Evolutionary conservation across 2,797 vertebrate species (phyloP).

Genomic region (Notamacropus eugenii): DNA sequence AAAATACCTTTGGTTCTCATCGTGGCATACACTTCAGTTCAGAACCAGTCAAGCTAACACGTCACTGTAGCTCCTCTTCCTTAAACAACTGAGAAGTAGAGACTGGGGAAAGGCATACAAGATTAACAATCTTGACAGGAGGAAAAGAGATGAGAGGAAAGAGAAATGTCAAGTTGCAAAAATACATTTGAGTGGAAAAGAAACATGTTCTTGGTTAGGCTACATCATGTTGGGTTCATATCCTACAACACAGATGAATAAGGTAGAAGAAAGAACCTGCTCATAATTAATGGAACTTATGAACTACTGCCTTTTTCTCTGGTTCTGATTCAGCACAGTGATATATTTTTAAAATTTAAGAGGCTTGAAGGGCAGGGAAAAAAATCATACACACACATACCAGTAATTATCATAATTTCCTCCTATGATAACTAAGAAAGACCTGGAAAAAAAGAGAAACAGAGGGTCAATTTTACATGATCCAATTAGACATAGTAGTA

Average conservation of each 20-base stretch:
- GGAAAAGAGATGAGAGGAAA: slow-evolving; percentile 53
- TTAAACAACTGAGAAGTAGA: slow-evolving; percentile 77
- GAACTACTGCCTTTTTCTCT: neutral
- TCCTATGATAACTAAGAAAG: slow-evolving; percentile 12
- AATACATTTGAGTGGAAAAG: slow-evolving; percentile 64
- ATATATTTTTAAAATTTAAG: slow-evolving; percentile 68
- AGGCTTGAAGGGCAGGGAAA: slow-evolving; percentile 21
- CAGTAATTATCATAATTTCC: slow-evolving; percentile 4
- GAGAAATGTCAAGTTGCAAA: slow-evolving; percentile 73
- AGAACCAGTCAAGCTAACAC: slow-evolving; percentile 65
- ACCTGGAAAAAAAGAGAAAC: slow-evolving; percentile 29
- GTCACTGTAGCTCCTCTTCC: slow-evolving; percentile 66
- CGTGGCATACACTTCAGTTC: slow-evolving; percentile 59
- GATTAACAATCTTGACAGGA: slow-evolving; percentile 76
- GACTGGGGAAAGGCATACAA: slow-evolving; percentile 69
- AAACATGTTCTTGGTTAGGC: slow-evolving; percentile 53
- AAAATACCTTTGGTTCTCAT: slow-evolving; percentile 71
- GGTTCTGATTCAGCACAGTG: slow-evolving; percentile 50
- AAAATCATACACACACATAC: neutral
- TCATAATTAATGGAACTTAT: slow-evolving; percentile 71
- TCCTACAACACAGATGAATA: slow-evolving; percentile 54
- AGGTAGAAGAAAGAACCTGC: slow-evolving; percentile 41
- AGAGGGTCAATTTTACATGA: slow-evolving; percentile 4
- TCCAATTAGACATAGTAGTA: neutral
- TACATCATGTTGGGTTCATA: slow-evolving; percentile 46